Evolutionary conservation across 2,888 invertebrate genomes (phyloP).

Genomic region (Temnothorax ravouxi): DNA sequence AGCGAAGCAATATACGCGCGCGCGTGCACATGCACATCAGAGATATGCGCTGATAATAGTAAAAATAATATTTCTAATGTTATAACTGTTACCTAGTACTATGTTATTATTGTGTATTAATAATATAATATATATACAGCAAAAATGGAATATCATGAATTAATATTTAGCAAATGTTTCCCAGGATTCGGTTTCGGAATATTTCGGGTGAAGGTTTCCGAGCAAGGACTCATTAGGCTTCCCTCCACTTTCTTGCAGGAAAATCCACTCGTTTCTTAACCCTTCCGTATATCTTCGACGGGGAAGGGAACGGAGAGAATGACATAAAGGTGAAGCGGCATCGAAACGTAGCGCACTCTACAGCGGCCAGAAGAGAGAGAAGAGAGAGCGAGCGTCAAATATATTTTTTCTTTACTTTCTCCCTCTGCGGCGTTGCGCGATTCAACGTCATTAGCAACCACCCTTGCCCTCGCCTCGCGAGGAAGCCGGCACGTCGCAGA

Average conservation of each 20-base stretch:
- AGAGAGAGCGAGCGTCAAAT: constrained; percentile 2
- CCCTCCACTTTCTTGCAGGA: not conserved
- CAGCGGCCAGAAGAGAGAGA: not conserved
- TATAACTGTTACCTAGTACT: not conserved
- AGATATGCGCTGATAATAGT: not conserved
- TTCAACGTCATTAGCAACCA: constrained; percentile 3
- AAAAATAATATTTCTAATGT: not conserved
- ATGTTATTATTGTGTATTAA: not conserved
- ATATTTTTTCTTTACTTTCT: constrained; percentile 13
- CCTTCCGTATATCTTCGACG: constrained; percentile 49
- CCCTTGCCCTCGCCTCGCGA: not conserved
- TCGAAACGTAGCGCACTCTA: constrained; percentile 64
- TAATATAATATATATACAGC: not conserved
- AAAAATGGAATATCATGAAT: not conserved
- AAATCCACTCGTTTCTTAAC: constrained; percentile 1
- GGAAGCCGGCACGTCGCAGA: not conserved
- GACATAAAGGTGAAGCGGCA: constrained; percentile 66
- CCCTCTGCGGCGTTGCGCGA: not conserved
- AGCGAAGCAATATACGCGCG: not conserved
- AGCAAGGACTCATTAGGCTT: no score
- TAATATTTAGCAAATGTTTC: not conserved
- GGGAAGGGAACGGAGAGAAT: constrained; percentile 47
- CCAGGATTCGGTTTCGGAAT: not conserved
- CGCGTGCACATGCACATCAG: not conserved
- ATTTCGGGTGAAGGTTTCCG: not conserved